Evolutionary conservation across 2,888 invertebrate genomes (phyloP).

Genomic region (Andrena hattorfiana): DNA sequence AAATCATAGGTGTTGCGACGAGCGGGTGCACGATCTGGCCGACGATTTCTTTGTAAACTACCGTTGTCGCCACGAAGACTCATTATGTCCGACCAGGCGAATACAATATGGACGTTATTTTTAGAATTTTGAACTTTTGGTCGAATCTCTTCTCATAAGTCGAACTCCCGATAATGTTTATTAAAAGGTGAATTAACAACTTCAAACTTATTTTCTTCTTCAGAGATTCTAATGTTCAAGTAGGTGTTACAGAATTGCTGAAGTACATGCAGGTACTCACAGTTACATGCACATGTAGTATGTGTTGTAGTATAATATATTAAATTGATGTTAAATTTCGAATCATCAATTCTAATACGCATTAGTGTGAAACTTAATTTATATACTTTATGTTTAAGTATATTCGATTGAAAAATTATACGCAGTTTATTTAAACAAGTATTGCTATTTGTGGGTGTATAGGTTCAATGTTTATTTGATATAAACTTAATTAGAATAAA

Average conservation of each 20-base stretch:
- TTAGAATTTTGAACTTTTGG: conserved; percentile 61
- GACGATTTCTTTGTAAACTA: conserved; percentile 74
- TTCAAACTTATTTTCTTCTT: neutral
- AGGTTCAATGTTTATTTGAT: too few species aligned
- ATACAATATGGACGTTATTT: conserved; percentile 64
- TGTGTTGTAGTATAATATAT: too few species aligned
- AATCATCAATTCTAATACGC: too few species aligned
- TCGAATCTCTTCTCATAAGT: conserved; percentile 14
- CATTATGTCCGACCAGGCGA: conserved; percentile 64
- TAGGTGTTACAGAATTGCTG: neutral
- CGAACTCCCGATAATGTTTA: conserved; percentile 17
- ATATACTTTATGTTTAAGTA: too few species aligned
- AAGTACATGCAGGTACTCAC: neutral
- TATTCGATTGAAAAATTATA: too few species aligned
- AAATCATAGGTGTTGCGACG: conserved; percentile 75
- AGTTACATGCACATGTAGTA: neutral
- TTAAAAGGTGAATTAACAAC: conserved; percentile 1
- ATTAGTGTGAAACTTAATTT: too few species aligned
- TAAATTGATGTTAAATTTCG: too few species aligned
- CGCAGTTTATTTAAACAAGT: too few species aligned
- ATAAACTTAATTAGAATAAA: too few species aligned
- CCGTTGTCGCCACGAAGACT: conserved; percentile 72
- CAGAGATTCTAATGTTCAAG: neutral
- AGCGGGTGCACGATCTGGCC: conserved; percentile 67
- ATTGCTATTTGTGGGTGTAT: too few species aligned